A percentile compares a stretch with the other conserved stretches of the same genome.
Evolutionary conservation across 2,113 vertebrate species (phyloP).

Genomic region (Oophaga pumilio): DNA sequence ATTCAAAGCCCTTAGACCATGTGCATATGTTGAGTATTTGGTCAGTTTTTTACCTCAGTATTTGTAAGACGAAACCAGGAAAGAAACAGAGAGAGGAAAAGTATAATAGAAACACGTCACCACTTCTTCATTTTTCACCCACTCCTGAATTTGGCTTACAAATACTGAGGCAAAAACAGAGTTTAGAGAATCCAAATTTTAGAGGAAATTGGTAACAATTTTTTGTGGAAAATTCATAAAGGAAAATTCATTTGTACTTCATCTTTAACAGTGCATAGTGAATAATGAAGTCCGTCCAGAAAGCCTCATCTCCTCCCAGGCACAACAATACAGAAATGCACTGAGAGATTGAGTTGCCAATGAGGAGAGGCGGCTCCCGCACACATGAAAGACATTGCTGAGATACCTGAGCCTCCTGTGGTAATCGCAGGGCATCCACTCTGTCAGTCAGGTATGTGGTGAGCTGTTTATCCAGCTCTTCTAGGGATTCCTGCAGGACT

Average conservation of each 20-base stretch:
- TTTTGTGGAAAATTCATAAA: too few relatives aligned
- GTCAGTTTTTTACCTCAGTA: too few relatives aligned
- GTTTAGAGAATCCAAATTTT: too few relatives aligned
- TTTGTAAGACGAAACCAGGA: too few relatives aligned
- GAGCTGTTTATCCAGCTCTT: slow-evolving; percentile 87
- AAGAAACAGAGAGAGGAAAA: too few relatives aligned
- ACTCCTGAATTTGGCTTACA: too few relatives aligned
- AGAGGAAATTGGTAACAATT: too few relatives aligned
- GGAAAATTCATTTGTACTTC: background rate
- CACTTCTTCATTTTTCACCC: too few relatives aligned
- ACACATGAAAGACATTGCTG: slow-evolving; percentile 11
- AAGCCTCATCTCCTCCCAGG: background rate
- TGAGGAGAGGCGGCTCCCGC: background rate
- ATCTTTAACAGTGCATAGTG: background rate
- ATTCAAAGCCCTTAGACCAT: too few relatives aligned
- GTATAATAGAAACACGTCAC: too few relatives aligned
- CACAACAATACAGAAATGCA: background rate
- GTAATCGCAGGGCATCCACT: slow-evolving; percentile 90
- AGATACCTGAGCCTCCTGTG: slow-evolving; percentile 91
- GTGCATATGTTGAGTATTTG: too few relatives aligned
- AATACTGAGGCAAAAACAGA: too few relatives aligned
- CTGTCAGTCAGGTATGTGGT: slow-evolving; percentile 94
- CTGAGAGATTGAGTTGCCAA: background rate
- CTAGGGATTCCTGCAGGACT: slow-evolving; percentile 84
- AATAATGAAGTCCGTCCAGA: background rate